Conservation (phyloP, 2,797 vertebrate species). For the Linurgus olivaceus region DNA sequence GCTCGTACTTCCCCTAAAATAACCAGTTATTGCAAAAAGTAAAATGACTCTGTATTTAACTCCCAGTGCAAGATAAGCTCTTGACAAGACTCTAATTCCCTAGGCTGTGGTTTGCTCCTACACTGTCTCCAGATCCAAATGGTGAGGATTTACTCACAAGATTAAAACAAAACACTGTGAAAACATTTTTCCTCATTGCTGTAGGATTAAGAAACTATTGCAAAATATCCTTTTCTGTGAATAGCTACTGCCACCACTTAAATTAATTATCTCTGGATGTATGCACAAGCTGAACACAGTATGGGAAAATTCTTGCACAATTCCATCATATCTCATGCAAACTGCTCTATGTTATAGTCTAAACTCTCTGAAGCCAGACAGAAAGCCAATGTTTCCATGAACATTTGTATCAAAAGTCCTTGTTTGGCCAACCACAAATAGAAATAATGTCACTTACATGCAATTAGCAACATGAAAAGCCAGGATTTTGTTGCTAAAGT, state of each 20-base stretch:
- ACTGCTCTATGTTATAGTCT: not conserved
- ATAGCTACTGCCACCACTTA: not conserved
- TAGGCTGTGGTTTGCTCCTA: not conserved
- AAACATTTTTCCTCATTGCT: not conserved
- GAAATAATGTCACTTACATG: not conserved
- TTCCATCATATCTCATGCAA: not conserved
- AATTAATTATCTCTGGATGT: not conserved
- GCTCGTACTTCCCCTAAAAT: not conserved
- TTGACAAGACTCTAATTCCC: constrained; percentile 1
- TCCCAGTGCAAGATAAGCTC: constrained; percentile 4
- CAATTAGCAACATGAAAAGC: not conserved
- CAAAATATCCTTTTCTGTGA: not conserved
- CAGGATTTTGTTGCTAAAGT: not conserved
- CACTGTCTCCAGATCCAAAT: not conserved
- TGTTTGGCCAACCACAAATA: not conserved
- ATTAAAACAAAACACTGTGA: not conserved
- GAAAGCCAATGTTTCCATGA: not conserved
- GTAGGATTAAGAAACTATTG: constrained; percentile 3
- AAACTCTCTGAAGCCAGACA: not conserved
- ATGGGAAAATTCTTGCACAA: not conserved
- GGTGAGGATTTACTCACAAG: not conserved
- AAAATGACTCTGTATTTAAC: not conserved
- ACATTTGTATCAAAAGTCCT: not conserved
- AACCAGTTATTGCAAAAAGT: not conserved
- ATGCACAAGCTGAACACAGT: not conserved